Evolutionary conservation across 2,113 vertebrate genomes (phyloP), one percentile per base, ranked within the genome.

Genomic region (Sakesphorus luctuosus): DNA sequence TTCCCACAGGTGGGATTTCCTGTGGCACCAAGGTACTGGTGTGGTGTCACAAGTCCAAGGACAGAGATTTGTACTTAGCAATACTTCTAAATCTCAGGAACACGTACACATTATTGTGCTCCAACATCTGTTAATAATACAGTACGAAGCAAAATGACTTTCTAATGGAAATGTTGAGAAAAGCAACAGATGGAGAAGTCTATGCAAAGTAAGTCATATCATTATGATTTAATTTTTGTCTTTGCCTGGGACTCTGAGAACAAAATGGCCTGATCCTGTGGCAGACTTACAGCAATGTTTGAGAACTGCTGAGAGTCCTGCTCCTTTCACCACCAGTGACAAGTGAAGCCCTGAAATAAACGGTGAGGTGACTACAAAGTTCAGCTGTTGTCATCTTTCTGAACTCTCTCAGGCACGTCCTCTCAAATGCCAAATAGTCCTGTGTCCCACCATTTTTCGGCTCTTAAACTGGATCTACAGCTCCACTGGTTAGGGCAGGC

Each of bases 81-180:
- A 35, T 11, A 10, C 50, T 85, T 69, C 8, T 44, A 23, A 46
- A 66, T 72, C 75, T 79, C 36, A 49, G 72, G 66, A 86, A 83
- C 31, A 40, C 1, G 3, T 68, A 80, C 0, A 2, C 6, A 4
- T 80, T 69, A 38, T 69, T 85, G 55, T 90, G 38, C 52, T 92
- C 47, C 79, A 81, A 87, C 96, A 94, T 92, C 88, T 93, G 88
- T 74, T 93, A 89, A 67, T 76, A 76, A 93, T 81, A 69, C 62
- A 61, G 9, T 29, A 81, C 28, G 44, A 94, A 83, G 52, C 35
- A 95, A 90, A 76, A 38, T 0, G 4, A 68, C 55, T 86, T 92
- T 81, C 72, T 93, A 69, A 93, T 35, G 33, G 47, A 92, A 74
- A 31, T 59, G 66, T 25, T 33, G 49, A 91, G 84, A 91, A 86